A percentile compares a stretch with the other conserved stretches of the same genome.
These are phyloP conservation scores for Cavia porcellus DNA, from an alignment of 2,113 vertebrate genomes.

Conservation along the genomic window DNA sequence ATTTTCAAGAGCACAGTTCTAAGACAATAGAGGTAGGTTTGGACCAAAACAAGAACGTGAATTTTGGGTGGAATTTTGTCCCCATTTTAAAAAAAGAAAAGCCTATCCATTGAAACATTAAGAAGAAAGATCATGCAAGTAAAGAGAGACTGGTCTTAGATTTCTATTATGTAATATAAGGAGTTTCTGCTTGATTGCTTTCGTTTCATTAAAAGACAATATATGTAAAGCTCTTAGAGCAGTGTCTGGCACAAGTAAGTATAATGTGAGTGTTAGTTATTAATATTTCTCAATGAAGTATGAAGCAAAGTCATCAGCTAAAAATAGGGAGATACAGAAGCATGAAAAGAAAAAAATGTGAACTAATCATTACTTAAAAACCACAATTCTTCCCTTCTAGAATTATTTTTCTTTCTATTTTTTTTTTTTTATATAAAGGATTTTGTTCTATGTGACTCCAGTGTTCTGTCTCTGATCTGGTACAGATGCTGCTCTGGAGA, in stretches of 20 bases:
- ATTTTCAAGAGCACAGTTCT: background rate
- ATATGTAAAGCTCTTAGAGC: conserved; percentile 63
- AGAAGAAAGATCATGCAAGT: background rate
- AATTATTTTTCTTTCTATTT: background rate
- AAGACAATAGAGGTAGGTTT: background rate
- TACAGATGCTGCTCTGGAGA: background rate
- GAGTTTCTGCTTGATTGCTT: conserved; percentile 64
- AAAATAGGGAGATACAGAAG: background rate
- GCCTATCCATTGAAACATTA: background rate
- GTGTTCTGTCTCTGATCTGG: background rate
- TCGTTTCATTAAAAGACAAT: conserved; percentile 70
- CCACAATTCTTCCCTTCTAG: background rate
- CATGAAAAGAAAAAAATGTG: background rate
- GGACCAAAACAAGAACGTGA: background rate
- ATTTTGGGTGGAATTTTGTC: background rate
- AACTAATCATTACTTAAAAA: conserved; percentile 5
- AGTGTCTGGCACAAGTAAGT: background rate
- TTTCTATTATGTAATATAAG: conserved; percentile 24
- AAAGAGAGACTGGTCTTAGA: conserved; percentile 17
- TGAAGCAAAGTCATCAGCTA: conserved; percentile 60
- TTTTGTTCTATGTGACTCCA: background rate
- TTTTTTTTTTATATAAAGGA: background rate
- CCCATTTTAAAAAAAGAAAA: background rate
- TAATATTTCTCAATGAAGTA: conserved; percentile 72
- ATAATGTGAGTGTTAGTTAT: conserved; percentile 47